Conservation (phyloP, 2,888 invertebrate species). For the Phalera bucephala region DNA sequence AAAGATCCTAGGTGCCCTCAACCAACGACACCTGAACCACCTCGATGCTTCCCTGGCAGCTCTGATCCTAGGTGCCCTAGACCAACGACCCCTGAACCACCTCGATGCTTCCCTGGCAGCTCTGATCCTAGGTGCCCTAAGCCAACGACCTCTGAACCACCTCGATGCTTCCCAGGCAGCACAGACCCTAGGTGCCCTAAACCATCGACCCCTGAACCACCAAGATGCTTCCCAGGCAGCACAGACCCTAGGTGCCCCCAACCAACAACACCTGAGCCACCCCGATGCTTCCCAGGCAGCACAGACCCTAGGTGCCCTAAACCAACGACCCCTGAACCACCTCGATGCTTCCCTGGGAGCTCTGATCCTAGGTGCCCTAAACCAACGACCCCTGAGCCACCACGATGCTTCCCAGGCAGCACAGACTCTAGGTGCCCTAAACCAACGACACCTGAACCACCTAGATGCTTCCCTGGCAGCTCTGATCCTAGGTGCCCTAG, state of each 20-base stretch:
- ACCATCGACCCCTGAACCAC: constrained; percentile 25
- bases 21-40: constrained; percentile 25
- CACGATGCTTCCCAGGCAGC: too few relatives aligned
- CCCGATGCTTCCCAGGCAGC: constrained; percentile 29
- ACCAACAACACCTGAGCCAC: constrained; percentile 26
- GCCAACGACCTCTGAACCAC: constrained; percentile 19
- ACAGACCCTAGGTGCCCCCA: constrained; percentile 34
- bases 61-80: constrained; percentile 39
- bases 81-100: constrained; percentile 29
- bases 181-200: constrained; percentile 20
- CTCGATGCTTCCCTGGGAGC: too few relatives aligned
- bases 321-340: constrained; percentile 22
- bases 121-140: constrained; percentile 30
- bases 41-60: constrained; percentile 46
- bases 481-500: too few relatives aligned
- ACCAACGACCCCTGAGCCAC: too few relatives aligned
- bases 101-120: constrained; percentile 30
- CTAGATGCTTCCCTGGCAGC: too few relatives aligned
- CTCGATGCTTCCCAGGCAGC: constrained; percentile 22
- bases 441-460: too few relatives aligned
- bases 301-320: constrained; percentile 23
- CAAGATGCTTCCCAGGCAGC: constrained; percentile 26
- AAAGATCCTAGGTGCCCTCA: constrained; percentile 3
- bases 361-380: too few relatives aligned
- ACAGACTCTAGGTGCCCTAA: too few relatives aligned